Percentiles rank a stretch among this genome's conserved stretches.
Conservation (phyloP, 2,113 vertebrate genomes). For the Epinephelus lanceolatus region DNA sequence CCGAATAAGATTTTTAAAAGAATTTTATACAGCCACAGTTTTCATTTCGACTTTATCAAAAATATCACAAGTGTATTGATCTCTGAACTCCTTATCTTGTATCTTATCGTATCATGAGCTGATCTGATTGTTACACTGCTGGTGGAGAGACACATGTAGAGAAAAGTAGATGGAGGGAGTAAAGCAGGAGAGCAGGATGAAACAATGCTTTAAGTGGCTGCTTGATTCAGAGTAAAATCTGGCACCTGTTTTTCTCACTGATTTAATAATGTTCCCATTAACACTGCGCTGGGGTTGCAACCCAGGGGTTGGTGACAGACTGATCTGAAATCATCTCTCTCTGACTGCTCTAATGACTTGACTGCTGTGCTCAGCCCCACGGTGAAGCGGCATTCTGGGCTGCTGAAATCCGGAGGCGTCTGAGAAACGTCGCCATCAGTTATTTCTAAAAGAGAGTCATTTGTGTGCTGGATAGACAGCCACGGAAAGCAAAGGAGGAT, state of each 20-base stretch:
- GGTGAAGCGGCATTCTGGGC: conserved; percentile 8
- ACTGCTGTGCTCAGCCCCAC: conserved; percentile 45
- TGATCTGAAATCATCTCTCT: conserved; percentile 65
- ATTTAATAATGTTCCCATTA: conserved; percentile 63
- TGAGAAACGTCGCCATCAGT: conserved; percentile 51
- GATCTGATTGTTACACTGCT: background rate
- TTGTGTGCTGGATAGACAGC: conserved; percentile 42
- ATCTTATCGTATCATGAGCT: background rate
- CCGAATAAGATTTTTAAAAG: background rate
- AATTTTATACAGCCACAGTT: background rate
- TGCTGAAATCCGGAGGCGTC: conserved; percentile 53
- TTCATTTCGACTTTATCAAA: background rate
- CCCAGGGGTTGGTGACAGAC: conserved; percentile 54
- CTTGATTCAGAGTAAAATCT: conserved; percentile 43
- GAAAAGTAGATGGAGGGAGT: conserved; percentile 57
- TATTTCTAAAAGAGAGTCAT: conserved; percentile 60
- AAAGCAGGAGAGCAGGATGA: conserved; percentile 6
- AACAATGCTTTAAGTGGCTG: conserved; percentile 34
- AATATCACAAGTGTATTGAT: background rate
- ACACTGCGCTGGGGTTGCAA: conserved; percentile 25
- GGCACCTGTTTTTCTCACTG: conserved; percentile 59
- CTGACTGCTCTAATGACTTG: conserved; percentile 58
- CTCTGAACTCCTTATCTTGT: background rate
- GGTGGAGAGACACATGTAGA: background rate
- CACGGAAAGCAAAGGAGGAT: conserved; percentile 37